These are phyloP conservation scores for Muntiacus reevesi DNA, from an alignment of 2,113 vertebrate species.

Conservation along the genomic window DNA sequence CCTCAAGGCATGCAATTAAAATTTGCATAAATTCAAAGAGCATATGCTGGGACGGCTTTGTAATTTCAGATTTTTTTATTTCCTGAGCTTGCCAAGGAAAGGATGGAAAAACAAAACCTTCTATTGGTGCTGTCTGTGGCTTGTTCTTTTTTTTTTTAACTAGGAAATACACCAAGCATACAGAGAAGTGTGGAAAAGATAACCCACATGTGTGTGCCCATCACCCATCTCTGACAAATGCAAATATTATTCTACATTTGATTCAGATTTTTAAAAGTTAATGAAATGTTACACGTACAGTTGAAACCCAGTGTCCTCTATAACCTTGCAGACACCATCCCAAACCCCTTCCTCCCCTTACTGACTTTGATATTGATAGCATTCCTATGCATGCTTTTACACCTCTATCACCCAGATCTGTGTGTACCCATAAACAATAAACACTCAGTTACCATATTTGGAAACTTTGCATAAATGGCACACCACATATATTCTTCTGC, in stretches of 20 bases:
- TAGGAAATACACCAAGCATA: not conserved
- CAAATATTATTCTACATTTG: not conserved
- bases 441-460: not conserved
- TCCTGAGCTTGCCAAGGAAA: conserved; percentile 1
- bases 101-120: not conserved
- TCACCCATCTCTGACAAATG: not conserved
- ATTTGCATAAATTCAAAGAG: conserved; percentile 24
- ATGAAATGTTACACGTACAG: fast-evolving
- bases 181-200: not conserved
- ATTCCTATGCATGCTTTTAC: not conserved
- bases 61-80: conserved; percentile 34
- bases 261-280: not conserved
- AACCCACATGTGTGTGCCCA: not conserved
- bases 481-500: not conserved
- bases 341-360: too few relatives aligned
- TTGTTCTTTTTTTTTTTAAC: not conserved
- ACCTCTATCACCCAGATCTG: not conserved
- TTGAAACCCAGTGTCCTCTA: not conserved
- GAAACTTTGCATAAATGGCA: not conserved
- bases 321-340: not conserved
- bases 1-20: not conserved
- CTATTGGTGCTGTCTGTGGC: not conserved
- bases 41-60: not conserved
- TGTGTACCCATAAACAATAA: not conserved
- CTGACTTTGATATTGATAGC: not conserved